A percentile compares a stretch with the other conserved stretches of the same genome.
Conservation (phyloP, 2,888 invertebrate species). For the Sthenelais limicola region DNA sequence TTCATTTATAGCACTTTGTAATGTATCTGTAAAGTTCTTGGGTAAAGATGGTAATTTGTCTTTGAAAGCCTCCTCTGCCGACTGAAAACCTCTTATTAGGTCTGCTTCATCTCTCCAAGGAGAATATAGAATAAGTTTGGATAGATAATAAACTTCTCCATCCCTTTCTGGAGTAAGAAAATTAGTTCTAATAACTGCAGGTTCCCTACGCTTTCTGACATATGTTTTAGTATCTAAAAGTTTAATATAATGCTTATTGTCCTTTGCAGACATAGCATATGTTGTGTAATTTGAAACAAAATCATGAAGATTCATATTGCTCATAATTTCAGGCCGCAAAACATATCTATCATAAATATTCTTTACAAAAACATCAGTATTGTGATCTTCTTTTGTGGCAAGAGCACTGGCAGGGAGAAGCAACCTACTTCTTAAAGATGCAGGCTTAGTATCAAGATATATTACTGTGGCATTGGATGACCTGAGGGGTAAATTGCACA, state of each 20-base stretch:
- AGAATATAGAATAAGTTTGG: background rate
- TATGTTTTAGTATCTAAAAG: background rate
- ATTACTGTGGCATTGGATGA: background rate
- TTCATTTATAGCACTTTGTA: background rate
- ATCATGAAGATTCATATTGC: background rate
- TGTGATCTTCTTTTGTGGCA: background rate
- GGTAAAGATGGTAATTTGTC: no score
- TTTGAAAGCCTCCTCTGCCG: background rate
- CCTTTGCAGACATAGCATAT: background rate
- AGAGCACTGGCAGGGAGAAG: background rate
- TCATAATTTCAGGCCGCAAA: background rate
- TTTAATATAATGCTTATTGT: background rate
- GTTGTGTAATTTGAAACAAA: constrained; percentile 7
- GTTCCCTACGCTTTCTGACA: background rate
- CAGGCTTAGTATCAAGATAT: background rate
- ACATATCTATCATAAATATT: constrained; percentile 1
- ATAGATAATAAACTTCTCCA: background rate
- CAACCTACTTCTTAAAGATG: background rate
- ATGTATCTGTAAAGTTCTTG: no score
- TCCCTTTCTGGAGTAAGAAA: background rate
- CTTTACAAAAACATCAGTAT: background rate
- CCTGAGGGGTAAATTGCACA: background rate
- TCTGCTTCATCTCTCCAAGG: background rate
- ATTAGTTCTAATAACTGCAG: background rate
- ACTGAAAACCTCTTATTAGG: background rate